Evolutionary conservation across 2,797 vertebrate genomes (phyloP), one percentile per base, ranked within the genome.

Genomic region (Syncerus caffer): DNA sequence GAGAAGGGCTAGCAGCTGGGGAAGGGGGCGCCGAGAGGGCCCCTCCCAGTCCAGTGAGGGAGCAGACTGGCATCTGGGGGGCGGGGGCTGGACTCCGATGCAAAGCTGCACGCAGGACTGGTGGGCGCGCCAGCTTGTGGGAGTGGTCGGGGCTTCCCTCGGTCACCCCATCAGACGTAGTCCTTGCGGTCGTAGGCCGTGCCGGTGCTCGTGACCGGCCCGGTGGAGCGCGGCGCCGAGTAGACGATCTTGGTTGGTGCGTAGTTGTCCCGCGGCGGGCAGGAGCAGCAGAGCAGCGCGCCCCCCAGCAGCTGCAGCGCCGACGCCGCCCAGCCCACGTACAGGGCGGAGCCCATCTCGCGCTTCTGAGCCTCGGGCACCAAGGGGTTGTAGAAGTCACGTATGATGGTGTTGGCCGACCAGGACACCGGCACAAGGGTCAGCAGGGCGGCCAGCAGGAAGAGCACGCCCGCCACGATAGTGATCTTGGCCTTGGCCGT

Each of bases 371-470:
- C 84, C 0, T 99, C 99, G 0, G 98, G 97, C 57, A 99, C 98
- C 85, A 99, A 10, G 0, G 99, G 98, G 98, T 99, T 99, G 99
- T 99, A 99, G 99, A 99, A 99, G 97, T 99, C 99, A 95, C 99
- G 99, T 98, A 99, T 99, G 97, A 99, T 99, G 97, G 99, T 99
- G 98, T 99, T 99, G 97, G 99, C 99, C 0, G 99, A 99, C 99
- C 99, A 99, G 97, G 99, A 99, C 85, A 99, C 99, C 0, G 99
- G 99, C 84, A 99, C 99, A 85, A 99, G 99, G 96, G 99, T 99
- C 99, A 99, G 99, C 97, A 99, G 6, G 4, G 99, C 99, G 0
- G 99, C 98, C 58, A 99, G 97, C 23, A 99, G 99, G 99, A 99
- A 99, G 96, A 99, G 98, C 57, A 99, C 99, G 0, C 99, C 99